phyloP scores from a whole-genome alignment of 2,113 vertebrate genomes.

The Hemichromis elongatus region DNA sequence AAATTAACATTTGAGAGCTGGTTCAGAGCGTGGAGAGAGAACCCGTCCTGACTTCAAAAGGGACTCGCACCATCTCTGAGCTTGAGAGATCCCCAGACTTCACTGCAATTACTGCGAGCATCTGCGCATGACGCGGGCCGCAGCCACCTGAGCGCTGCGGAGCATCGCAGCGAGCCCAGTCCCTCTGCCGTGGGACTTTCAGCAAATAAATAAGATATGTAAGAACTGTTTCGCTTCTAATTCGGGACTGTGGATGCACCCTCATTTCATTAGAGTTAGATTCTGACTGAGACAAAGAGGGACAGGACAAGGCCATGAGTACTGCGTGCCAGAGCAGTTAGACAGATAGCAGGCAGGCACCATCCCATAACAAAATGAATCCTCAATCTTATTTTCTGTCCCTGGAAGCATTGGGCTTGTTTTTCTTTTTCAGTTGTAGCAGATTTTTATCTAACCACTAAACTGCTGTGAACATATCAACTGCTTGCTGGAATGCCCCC shows the following conservation, averaged over 20 bases:
- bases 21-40: not conserved
- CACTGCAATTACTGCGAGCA: conserved; percentile 24
- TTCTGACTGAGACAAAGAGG: conserved; percentile 33
- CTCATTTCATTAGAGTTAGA: conserved; percentile 41
- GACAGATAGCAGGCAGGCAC: conserved; percentile 19
- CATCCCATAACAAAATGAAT: conserved; percentile 39
- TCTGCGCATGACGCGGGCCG: not conserved
- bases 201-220: conserved; percentile 28
- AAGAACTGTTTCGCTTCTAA: conserved; percentile 26
- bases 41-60: not conserved
- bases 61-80: not conserved
- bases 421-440: conserved; percentile 8
- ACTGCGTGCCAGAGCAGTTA: conserved; percentile 18
- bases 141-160: conserved; percentile 1
- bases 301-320: conserved; percentile 9
- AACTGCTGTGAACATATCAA: conserved; percentile 40
- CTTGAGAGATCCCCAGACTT: conserved; percentile 14
- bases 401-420: conserved; percentile 10
- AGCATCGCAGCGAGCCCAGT: not conserved
- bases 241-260: not conserved
- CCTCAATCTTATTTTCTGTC: conserved; percentile 45
- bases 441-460: conserved; percentile 49
- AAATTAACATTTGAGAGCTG: not conserved
- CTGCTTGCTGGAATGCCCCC: conserved; percentile 31
- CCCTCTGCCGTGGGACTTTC: not conserved